Percentiles rank a stretch among this genome's conserved stretches.
phyloP scores from a whole-genome alignment of 92 coral and sea anemone species.

The Isaurus tuberculatus region DNA sequence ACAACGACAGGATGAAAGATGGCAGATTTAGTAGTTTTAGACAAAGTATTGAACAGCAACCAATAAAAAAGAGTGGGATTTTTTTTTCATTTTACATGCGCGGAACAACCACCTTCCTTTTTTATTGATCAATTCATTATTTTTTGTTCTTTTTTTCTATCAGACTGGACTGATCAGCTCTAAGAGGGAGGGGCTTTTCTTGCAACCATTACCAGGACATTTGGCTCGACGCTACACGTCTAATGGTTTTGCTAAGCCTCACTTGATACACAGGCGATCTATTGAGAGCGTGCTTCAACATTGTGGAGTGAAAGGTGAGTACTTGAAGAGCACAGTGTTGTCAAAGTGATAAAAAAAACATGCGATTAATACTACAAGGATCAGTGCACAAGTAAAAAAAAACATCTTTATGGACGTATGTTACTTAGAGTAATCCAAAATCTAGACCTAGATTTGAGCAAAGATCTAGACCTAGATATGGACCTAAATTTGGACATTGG shows the following conservation, averaged over 20 bases:
- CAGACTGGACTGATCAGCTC: slow-evolving; percentile 62
- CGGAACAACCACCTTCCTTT: background rate
- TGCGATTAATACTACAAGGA: too few species aligned
- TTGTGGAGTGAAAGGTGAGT: slow-evolving; percentile 38
- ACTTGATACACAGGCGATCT: slow-evolving; percentile 72
- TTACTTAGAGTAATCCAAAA: background rate
- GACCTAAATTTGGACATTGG: too few species aligned
- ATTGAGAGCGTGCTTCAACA: slow-evolving; percentile 30
- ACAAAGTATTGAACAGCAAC: too few species aligned
- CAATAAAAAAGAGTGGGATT: too few species aligned
- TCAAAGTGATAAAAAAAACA: background rate
- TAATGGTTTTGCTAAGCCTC: slow-evolving; percentile 55
- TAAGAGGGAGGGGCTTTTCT: slow-evolving; percentile 54
- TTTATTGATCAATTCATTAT: too few species aligned
- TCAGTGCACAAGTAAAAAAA: background rate
- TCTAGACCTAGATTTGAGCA: too few species aligned
- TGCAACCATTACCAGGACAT: slow-evolving; percentile 78
- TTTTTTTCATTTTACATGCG: background rate
- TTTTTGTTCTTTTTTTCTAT: background rate
- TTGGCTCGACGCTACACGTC: slow-evolving; percentile 63
- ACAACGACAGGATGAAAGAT: too few species aligned
- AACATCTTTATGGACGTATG: background rate
- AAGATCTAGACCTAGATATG: background rate
- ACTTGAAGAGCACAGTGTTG: too few species aligned
- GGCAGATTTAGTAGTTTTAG: too few species aligned